A percentile compares a stretch with the other conserved stretches of the same genome.
Conservation (phyloP, 2,797 vertebrate species). For the Australoheros facetus region DNA sequence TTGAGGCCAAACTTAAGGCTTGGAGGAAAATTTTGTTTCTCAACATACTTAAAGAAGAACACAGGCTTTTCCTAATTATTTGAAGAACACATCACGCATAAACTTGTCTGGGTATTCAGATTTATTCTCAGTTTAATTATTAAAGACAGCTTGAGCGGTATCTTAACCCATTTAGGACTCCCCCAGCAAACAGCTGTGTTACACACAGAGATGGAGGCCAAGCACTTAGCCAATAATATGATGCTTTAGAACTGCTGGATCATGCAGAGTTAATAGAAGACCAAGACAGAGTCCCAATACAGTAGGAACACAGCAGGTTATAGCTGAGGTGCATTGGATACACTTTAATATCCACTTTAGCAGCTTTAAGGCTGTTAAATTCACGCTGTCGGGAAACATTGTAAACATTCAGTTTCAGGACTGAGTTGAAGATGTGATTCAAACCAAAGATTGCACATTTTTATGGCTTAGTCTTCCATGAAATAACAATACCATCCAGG, state of each 20-base stretch:
- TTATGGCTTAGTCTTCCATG: neutral
- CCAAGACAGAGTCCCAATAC: neutral
- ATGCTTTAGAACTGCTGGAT: neutral
- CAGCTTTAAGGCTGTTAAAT: neutral
- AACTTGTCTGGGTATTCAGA: neutral
- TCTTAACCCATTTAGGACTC: conserved; percentile 8
- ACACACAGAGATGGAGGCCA: conserved; percentile 1
- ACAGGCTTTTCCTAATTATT: conserved; percentile 5
- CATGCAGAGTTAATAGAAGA: neutral
- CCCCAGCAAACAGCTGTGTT: conserved; percentile 6
- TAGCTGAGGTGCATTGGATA: neutral
- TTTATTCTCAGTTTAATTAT: conserved; percentile 16
- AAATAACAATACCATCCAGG: neutral
- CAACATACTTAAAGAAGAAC: neutral
- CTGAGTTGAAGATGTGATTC: neutral
- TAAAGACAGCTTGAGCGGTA: neutral
- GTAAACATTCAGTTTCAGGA: neutral
- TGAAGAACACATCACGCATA: neutral
- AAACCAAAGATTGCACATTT: neutral
- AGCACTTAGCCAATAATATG: neutral
- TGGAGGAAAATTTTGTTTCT: neutral
- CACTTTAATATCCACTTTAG: neutral
- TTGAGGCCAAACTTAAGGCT: neutral
- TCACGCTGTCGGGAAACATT: neutral
- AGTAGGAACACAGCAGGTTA: neutral